Percentiles rank a stretch among this genome's conserved stretches.
These are phyloP conservation scores for Orgyia antiqua DNA, from an alignment of 2,888 invertebrate species.

Conservation along the genomic window DNA sequence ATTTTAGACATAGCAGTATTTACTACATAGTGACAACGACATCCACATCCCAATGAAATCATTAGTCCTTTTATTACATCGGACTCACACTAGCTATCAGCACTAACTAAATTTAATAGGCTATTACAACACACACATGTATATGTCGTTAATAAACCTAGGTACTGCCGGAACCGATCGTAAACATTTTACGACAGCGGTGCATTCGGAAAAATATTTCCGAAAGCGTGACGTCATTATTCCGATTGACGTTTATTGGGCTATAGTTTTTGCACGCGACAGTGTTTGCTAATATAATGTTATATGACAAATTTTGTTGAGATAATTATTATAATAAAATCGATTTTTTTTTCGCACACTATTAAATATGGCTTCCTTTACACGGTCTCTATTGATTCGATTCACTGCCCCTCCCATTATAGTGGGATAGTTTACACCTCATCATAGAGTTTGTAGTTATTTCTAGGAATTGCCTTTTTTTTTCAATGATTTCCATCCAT, in stretches of 20 bases:
- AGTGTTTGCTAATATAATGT: background rate
- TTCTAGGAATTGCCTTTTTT: too few relatives aligned
- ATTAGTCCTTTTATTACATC: slow-evolving; percentile 26
- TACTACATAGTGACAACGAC: slow-evolving; percentile 2
- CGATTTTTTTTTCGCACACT: too few relatives aligned
- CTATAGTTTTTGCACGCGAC: slow-evolving; percentile 19
- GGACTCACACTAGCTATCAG: slow-evolving; percentile 19
- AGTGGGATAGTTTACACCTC: too few relatives aligned
- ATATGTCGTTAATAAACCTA: slow-evolving; percentile 57
- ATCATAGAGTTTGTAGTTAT: too few relatives aligned
- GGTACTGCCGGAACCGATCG: slow-evolving; percentile 36
- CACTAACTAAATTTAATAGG: slow-evolving; percentile 28
- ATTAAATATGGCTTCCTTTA: too few relatives aligned
- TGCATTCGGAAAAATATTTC: slow-evolving; percentile 70
- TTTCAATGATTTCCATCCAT: too few relatives aligned
- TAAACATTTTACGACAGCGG: slow-evolving; percentile 68
- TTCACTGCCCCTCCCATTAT: too few relatives aligned
- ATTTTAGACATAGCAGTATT: too few relatives aligned
- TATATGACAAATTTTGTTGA: too few relatives aligned
- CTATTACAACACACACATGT: slow-evolving; percentile 39
- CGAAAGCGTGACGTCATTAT: slow-evolving; percentile 59
- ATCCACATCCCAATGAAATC: slow-evolving; percentile 25
- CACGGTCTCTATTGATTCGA: too few relatives aligned
- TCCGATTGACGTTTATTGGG: slow-evolving; percentile 40
- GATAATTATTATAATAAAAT: too few relatives aligned